Base-by-base conservation (phyloP, 2,797 vertebrate species). In the Pyrrhura leucotis region DNA sequence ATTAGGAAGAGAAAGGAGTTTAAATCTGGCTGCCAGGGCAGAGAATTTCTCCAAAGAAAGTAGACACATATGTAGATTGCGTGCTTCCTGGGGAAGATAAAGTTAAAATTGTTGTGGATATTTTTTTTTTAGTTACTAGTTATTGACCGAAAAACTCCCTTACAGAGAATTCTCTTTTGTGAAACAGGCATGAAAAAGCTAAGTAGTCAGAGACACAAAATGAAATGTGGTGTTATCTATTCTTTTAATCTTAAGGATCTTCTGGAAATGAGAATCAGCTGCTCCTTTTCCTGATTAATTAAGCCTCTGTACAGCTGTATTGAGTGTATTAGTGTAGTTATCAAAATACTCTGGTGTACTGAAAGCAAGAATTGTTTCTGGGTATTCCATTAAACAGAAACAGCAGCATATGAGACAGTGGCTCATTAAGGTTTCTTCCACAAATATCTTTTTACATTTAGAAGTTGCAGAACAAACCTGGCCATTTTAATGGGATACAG, bases 221-320 rank as follows among this genome's bases (percentile, higher is more conserved):
- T 89, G 42, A 58, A 92, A 22, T 47, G 11, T 82, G 83, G 35
- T 53, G 48, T 63, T 93, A 51, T 71, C 66, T 56, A 14, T 50
- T 82, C 66, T 68, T 73, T 90, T 85, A 82, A 73, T 95, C 93
- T 65, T 22, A 69, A 91, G 31, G 39, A 83, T 76, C 54, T 95
- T 93, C 59, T 95, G 93, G 93, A 79, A 96, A 66, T 94, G 69
- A 54, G 83, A 75, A 54, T 72, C 87, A 73, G 44, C 29, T 69
- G 47, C 81, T 85, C 96, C 93, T 96, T 92, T 97, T 95, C 95
- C 77, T 91, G 88, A 23, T 85, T 85, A 82, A 71, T 95, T 91
- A 82, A 96, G 31, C 19, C 47, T 65, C 79, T 91, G 40, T 87
- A 67, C 69, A 75, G 82, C 82, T 92, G n/a, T 78, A 59, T 39